These are phyloP conservation scores for Cephus pulcher DNA, from an alignment of 2,888 invertebrate species.

Conservation along the genomic window DNA sequence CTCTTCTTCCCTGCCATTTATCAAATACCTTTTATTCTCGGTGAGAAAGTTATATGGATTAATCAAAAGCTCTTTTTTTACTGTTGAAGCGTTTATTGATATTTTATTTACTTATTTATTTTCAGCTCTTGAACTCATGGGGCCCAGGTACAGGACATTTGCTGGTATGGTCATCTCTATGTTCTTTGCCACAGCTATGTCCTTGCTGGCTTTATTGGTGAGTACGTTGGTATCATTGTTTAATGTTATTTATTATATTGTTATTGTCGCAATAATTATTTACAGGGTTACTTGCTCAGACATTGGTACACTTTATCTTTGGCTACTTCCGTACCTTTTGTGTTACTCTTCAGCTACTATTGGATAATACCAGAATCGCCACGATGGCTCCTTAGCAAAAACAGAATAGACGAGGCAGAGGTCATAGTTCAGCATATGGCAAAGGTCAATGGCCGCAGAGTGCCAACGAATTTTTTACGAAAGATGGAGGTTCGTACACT, in stretches of 20 bases:
- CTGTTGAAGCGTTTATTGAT: neutral
- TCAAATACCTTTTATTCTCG: conserved; percentile 76
- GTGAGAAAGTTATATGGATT: conserved; percentile 54
- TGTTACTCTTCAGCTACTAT: conserved; percentile 72
- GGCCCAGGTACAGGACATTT: conserved; percentile 72
- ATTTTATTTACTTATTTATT: neutral
- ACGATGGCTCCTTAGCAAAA: conserved; percentile 76
- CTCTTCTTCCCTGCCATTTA: conserved; percentile 77
- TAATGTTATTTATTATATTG: neutral
- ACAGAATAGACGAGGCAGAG: conserved; percentile 75
- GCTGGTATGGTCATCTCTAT: conserved; percentile 76
- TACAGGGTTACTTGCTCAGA: conserved; percentile 69
- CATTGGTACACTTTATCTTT: conserved; percentile 75
- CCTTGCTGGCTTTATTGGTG: conserved; percentile 72
- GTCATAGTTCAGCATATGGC: conserved; percentile 74
- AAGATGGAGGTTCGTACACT: conserved; percentile 69
- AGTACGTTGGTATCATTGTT: conserved; percentile 28
- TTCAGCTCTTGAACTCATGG: conserved; percentile 73
- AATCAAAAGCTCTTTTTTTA: neutral
- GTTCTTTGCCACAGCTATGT: conserved; percentile 76
- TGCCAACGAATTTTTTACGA: conserved; percentile 72
- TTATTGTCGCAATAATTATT: conserved; percentile 5
- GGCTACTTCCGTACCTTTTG: conserved; percentile 74
- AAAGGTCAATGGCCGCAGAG: conserved; percentile 71
- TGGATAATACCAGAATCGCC: conserved; percentile 80